Evolutionary conservation across 2,797 vertebrate species (phyloP), one percentile per base, ranked within the genome.

Genomic region (Philypnodon macrostomus): DNA sequence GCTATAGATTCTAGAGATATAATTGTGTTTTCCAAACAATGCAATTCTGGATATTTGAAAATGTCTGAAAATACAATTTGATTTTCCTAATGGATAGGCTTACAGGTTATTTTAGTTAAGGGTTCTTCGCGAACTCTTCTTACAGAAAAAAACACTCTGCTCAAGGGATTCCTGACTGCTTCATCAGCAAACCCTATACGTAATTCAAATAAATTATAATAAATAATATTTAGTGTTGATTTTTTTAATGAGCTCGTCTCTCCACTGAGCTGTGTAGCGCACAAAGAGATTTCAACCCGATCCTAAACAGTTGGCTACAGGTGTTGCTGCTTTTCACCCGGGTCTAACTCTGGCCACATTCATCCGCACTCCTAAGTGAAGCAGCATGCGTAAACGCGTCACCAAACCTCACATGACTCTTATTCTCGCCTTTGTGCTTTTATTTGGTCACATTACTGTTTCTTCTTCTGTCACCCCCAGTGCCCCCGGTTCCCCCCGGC

Each of bases 391-490:
- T 53, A 67, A 72, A 61, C 21, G 36, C 49, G 10, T 31, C 47
- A 45, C 26, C 56, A 10, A 42, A 32, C 35, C 26, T 49, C 39
- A 30, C 54, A 9, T 39, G 14, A 33, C 40, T 63, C 53, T 53
- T 58, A 56, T 66, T 58, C 51, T 38, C 41, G 7, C 21, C 16
- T 33, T 67, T 67, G 17, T 30, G 42, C 57, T 70, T 77, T 66
- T 53, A 62, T 74, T 68, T 63, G n/a, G 57, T 53, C 54, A 65
- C 57, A 18, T 65, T 40, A 15, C 32, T 42, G 52, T 65, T 70
- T 63, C 60, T 7, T 24, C 45, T 62, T 57, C 37, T 30, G 30
- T 45, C 59, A 51, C 58, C 61, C 59, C 51, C 35, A 63, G 26
- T 35, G 13, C 58, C n/a, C 46, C 53, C 29, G 42, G 13, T 47